Base-by-base conservation (phyloP, 2,113 vertebrate species). In the Australoheros scitulus region DNA sequence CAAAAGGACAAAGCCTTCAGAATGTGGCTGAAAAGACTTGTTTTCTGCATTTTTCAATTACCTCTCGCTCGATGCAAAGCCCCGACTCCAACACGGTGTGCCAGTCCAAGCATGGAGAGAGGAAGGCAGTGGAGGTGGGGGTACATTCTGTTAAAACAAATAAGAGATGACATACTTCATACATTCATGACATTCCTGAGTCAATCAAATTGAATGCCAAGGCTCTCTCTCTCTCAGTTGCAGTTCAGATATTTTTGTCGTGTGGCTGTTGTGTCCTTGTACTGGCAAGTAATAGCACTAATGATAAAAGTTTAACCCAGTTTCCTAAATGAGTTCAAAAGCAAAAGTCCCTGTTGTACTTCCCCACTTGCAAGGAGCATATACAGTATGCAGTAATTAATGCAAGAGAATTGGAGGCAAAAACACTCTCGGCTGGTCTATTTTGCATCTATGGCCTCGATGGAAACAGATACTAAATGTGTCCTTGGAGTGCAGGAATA, bases 1-100 rank as follows among this genome's bases (percentile, higher is more conserved):
- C 11, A n/a, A 68, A 74, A 86, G 89, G 87, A 94, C 91, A 93
- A 91, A 92, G 86, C 86, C 91, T 93, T 91, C 82, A 61, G 79
- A 87, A 91, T 77, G 41, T 76, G 87, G 92, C 91, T 92, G 92
- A 93, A 94, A 94, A 93, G 80, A 92, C 90, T 92, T 90, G 47
- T 90, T 93, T 93, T 87, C 84, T 88, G 58, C 76, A 79, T 87
- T 94, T 94, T 94, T 94, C 92, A 93, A 92, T 93, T 94, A 92
- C 89, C 61, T 89, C 79, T 82, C 9, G 50, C 78, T 80, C 75
- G 41, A 89, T 17, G 81, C 74, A 75, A 79, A 47, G 70, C 78
- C 81, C 72, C 60, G 36, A 83, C 84, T 90, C 64, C 63, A 63
- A 64, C 58, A 56, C 64, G 60, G 70, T 55, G 32, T 82, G 80